Base-by-base conservation (phyloP, 2,113 vertebrate species). In the Callipepla squamata region DNA sequence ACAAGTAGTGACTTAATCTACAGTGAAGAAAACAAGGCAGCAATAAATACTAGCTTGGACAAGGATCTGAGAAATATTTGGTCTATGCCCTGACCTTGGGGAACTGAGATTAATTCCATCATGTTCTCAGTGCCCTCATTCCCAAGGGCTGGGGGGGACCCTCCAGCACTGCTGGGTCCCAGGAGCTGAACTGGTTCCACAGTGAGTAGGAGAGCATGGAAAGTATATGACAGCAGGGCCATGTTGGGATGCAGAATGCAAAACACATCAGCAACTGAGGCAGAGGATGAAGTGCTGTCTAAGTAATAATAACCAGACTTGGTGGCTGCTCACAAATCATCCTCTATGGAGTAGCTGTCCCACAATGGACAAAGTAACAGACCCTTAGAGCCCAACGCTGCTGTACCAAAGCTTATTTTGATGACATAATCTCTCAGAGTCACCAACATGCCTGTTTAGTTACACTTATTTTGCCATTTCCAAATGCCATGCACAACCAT, bases 381-480 rank as follows among this genome's bases (percentile, higher is more conserved):
- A 11, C 5, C 34, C 65, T 65, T 34, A 68, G 48, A 87, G 63
- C 4, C 78, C 92, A 45, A 7, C 6, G 1, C 59, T 85, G 67
- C 44, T 69, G 85, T 95, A 55, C 90, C 2, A 34, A 81, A 55
- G 11, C 30, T 89, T 55, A 86, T 92, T 90, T 69, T 90, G 57
- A 47, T 92, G 90, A 76, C 80, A 55, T 11, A 86, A 34, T 63
- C 50, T 67, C 79, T 83, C 25, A 51, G 88, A 92, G 76, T 84
- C 90, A 84, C 80, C 90, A 86, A 1, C 66, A 38, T 15, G 36
- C 28, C 59, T 65, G 22, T 94, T 94, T 96, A 96, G 95, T 96
- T 96, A 83, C 92, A 87, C 93, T 92, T 96, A 90, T 73, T 42
- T 83, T 42, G 90, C 96, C 95, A 96, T 95, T 95, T 96, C 92